Base-by-base conservation (phyloP, 2,797 vertebrate genomes). In the Mus spretus region DNA sequence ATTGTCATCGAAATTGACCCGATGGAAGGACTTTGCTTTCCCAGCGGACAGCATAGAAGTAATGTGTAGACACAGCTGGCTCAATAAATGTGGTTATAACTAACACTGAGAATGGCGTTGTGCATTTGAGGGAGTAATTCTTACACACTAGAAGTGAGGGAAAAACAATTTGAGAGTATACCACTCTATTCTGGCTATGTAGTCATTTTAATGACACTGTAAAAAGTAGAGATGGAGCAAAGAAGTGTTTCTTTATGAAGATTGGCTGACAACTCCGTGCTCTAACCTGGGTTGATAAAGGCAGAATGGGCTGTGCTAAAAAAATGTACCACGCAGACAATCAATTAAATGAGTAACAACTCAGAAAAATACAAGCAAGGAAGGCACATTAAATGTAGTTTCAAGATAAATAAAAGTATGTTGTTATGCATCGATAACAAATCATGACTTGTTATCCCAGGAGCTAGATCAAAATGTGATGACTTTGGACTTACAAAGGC, bases 141-240 rank as follows among this genome's bases (percentile, higher is more conserved):
- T 96, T 94, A 95, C 14, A 83, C 40, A 86, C 50, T 84, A 37
- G 74, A 96, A 85, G 63, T 80, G 74, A 93, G 77, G 61, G 53
- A 79, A 95, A 96, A 93, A 90, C 96, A 97, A 96, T 86, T 80
- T 80, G 93, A 40, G 44, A 93, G 88, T 89, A 85, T 80, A 81
- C 11, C 77, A 82, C 67, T 93, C 59, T 90, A n/a, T 96, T 90
- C 85, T 96, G 95, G 50, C 90, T 84, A 57, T 93, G 94, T 80
- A 91, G 95, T 94, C 93, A 95, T 96, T 97, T 97, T 96, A 97
- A 96, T 40, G 67, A 92, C 79, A 53, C 75, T 77, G 67, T 96
- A 88, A 97, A 95, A 53, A 94, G 70, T 65, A 93, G 97, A 96
- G 86, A 92, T 31, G 88, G 94, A 90, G 53, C 79, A 84, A 96